A percentile compares a stretch with the other conserved stretches of the same genome.
Evolutionary conservation across 2,113 vertebrate species (phyloP).

Genomic region (Amphiprion ocellaris): DNA sequence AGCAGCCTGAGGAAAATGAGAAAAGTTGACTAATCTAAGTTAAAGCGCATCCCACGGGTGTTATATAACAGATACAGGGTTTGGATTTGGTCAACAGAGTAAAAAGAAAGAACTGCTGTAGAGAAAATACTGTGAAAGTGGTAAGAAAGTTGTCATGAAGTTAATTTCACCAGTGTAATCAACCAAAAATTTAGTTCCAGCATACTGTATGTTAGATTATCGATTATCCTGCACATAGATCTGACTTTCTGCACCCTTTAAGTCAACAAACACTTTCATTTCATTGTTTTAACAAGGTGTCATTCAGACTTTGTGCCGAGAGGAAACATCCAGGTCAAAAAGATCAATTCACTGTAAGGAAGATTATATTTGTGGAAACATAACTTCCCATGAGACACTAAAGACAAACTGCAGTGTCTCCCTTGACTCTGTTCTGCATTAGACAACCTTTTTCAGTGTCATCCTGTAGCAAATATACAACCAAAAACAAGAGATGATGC

Average conservation of each 20-base stretch:
- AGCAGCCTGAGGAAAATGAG: slow-evolving; percentile 20
- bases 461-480: too few relatives aligned
- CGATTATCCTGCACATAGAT: background rate
- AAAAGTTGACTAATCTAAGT: slow-evolving; percentile 38
- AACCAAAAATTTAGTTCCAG: background rate
- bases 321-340: too few relatives aligned
- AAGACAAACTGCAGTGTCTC: too few relatives aligned
- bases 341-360: too few relatives aligned
- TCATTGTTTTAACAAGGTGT: background rate
- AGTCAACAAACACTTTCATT: too few relatives aligned
- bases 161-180: background rate
- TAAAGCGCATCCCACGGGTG: slow-evolving; percentile 27
- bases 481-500: too few relatives aligned
- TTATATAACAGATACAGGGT: slow-evolving; percentile 35
- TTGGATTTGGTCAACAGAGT: slow-evolving; percentile 14
- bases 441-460: too few relatives aligned
- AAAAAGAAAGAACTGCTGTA: slow-evolving; percentile 4
- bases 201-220: background rate
- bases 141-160: background rate
- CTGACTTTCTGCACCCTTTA: too few relatives aligned
- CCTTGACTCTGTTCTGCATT: too few relatives aligned
- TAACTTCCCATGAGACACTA: too few relatives aligned
- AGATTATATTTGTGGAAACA: too few relatives aligned
- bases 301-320: background rate
- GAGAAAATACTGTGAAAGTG: background rate